Percentiles rank a stretch among this genome's conserved stretches.
phyloP scores from a whole-genome alignment of 2,797 vertebrate species.

The Malurus splendens region DNA sequence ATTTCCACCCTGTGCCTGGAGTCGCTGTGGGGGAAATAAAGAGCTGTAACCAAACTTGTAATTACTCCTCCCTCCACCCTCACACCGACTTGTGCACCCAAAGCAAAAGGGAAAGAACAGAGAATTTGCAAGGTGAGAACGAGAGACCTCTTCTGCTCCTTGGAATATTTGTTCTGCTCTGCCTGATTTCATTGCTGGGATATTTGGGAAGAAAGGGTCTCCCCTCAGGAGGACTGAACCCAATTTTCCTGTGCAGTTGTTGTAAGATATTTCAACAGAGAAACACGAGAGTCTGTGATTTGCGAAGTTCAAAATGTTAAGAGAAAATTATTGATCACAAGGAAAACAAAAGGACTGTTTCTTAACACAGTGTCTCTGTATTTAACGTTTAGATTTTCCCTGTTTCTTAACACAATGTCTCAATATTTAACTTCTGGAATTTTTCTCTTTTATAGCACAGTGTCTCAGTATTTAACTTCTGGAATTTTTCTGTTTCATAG shows the following conservation, averaged over 20 bases:
- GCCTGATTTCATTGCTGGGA: neutral
- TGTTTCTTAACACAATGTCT: neutral
- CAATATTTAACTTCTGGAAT: neutral
- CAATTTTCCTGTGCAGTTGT: neutral
- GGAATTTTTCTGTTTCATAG: neutral
- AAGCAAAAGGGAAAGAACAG: neutral
- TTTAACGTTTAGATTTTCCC: neutral
- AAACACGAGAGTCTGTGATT: fast-evolving
- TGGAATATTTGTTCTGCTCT: neutral
- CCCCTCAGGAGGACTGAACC: neutral
- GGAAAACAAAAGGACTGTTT: neutral
- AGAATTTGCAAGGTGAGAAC: neutral
- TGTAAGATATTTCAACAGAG: neutral
- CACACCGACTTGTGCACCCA: neutral
- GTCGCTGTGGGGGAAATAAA: neutral
- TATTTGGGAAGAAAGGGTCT: neutral
- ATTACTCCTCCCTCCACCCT: neutral
- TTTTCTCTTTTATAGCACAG: neutral
- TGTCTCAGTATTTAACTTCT: neutral
- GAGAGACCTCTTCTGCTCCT: neutral
- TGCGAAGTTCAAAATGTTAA: neutral
- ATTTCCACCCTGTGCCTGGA: neutral
- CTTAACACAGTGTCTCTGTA: neutral
- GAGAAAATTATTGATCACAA: neutral
- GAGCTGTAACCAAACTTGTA: neutral